Evolutionary conservation across 2,888 invertebrate genomes (phyloP), one percentile per base, ranked within the genome.

Genomic region (Lithophane socia): DNA sequence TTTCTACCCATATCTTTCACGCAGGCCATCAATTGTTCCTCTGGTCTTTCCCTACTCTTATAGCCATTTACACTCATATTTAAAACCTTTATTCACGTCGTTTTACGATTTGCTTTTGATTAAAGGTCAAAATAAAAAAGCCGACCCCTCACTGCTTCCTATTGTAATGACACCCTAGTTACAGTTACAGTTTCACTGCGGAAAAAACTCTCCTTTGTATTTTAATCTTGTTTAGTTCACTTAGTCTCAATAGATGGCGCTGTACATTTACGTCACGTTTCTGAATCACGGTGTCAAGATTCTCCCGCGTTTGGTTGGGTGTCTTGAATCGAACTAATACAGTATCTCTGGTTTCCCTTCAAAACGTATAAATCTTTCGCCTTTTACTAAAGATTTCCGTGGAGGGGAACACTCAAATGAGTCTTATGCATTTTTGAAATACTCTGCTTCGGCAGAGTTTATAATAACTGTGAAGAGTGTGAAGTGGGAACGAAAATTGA

Each of bases 311-410:
- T 67, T 54, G 13, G 67, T 67, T 67, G 29, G 49, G 47, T 66
- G 2, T 0, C 4, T 13, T 8, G 24, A 0, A 29, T 1, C 2
- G 7, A 24, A 18, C 12, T 9, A 10, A 10, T 10, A 9, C 10
- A 10, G 12, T 49, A 84, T 66, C 85, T 97, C 97, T 97, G 97
- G 97, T 96, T 97, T 97, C 97, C 97, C 97, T 97, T 97, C 97
- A 97, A 94, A 93, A 97, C 97, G 97, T 92, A 97, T 97, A 98
- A 97, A 98, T 97, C 97, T 97, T 98, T 98, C 97, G 97, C 97
- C 97, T 97, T 97, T 97, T 97, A 97, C 97, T 98, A 97, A 97
- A 97, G 97, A 97, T 97, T 97, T 97, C 97, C 97, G 97, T 97
- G 97, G 97, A 97, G 97, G 97, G 97, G 97, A 96, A 96, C 97